These are phyloP conservation scores for Caenorhabditis sp. DNA, from an alignment of 2,888 invertebrate species.

Conservation along the genomic window DNA sequence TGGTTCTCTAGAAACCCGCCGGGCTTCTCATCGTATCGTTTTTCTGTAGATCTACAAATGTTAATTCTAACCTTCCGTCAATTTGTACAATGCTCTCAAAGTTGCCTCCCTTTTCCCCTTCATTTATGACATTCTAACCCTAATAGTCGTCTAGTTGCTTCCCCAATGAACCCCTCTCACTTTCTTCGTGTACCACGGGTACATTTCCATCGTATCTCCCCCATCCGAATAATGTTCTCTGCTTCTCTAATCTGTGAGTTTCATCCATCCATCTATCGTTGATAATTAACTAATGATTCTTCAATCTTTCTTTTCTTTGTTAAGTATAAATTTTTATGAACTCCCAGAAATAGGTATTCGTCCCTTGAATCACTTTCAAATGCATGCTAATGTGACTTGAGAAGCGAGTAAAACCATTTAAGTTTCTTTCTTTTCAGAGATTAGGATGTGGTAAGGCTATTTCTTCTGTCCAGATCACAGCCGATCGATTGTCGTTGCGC, in stretches of 20 bases:
- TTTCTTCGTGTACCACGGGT: constrained; percentile 41
- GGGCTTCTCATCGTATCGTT: background rate
- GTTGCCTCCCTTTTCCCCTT: constrained; percentile 20
- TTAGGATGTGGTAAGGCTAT: too few relatives aligned
- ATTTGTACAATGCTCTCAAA: constrained; percentile 34
- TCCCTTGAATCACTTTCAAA: too few relatives aligned
- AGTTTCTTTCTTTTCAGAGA: too few relatives aligned
- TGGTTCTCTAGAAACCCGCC: background rate
- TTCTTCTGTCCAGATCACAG: too few relatives aligned
- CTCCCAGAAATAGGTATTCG: too few relatives aligned
- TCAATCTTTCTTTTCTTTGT: constrained; percentile 31
- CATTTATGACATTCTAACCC: constrained; percentile 42
- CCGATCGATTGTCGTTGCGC: too few relatives aligned
- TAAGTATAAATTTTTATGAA: constrained; percentile 49
- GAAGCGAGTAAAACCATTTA: too few relatives aligned
- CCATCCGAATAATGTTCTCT: constrained; percentile 7
- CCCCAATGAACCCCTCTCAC: background rate
- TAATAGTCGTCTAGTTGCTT: constrained; percentile 44
- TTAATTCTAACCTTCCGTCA: constrained; percentile 22
- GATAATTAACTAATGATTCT: constrained; percentile 50
- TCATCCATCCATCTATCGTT: constrained; percentile 24
- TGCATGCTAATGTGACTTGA: too few relatives aligned
- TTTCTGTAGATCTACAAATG: constrained; percentile 14
- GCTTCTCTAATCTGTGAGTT: constrained; percentile 6
- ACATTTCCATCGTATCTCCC: constrained; percentile 7